Evolutionary conservation across 1,140 invertebrate genomes (phyloP).

Genomic region (Archivesica marissinica): DNA sequence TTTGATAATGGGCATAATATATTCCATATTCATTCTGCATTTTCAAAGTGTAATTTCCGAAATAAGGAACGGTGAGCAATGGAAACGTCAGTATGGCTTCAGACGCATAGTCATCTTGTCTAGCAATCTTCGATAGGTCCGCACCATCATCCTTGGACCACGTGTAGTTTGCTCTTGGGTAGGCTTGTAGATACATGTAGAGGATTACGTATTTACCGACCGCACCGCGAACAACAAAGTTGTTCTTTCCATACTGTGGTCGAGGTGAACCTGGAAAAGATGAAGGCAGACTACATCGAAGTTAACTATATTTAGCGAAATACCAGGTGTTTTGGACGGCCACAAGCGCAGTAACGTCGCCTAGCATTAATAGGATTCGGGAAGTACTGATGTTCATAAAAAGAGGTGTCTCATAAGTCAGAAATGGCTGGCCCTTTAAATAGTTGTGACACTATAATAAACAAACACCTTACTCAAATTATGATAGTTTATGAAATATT

Average conservation of each 20-base stretch:
- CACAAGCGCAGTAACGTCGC: too few species aligned
- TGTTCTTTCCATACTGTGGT: slow-evolving; percentile 12
- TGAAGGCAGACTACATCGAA: not conserved
- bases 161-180: slow-evolving; percentile 14
- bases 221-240: not conserved
- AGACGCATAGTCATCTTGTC: not conserved
- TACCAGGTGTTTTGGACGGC: too few species aligned
- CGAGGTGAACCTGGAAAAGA: slow-evolving; percentile 26
- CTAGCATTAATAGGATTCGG: too few species aligned
- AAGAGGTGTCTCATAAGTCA: too few species aligned
- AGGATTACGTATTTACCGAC: not conserved
- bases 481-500: too few species aligned
- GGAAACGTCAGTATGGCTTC: not conserved
- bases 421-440: too few species aligned
- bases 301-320: too few species aligned
- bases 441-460: too few species aligned
- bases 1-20: slow-evolving; percentile 25
- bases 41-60: slow-evolving; percentile 37
- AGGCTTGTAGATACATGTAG: not conserved
- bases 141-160: slow-evolving; percentile 34
- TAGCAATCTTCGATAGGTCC: not conserved
- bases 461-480: too few species aligned
- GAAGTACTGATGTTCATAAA: too few species aligned
- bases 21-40: slow-evolving; percentile 29
- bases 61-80: slow-evolving; percentile 19